These are phyloP conservation scores for Pseudocheirus occidentalis DNA, from an alignment of 2,797 vertebrate species.

Conservation along the genomic window DNA sequence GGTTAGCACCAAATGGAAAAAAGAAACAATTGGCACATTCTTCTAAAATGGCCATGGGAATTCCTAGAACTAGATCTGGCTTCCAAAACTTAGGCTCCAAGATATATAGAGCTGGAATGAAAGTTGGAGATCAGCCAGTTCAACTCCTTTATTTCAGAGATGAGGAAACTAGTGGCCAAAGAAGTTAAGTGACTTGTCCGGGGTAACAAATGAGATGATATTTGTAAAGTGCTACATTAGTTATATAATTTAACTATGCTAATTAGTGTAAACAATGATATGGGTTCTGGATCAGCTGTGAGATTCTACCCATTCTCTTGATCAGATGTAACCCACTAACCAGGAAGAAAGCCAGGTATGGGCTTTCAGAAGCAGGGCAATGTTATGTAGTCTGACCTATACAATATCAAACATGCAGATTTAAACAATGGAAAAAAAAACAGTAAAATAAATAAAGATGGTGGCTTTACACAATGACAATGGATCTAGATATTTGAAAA, in stretches of 20 bases:
- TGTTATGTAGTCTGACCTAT: background rate
- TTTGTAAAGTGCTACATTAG: background rate
- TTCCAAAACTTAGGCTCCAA: background rate
- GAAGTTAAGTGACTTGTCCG: background rate
- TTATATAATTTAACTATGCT: background rate
- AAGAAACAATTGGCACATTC: background rate
- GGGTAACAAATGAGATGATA: background rate
- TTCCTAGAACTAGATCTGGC: background rate
- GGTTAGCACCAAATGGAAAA: background rate
- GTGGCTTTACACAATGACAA: background rate
- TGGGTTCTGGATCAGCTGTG: background rate
- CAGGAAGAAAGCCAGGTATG: constrained; percentile 11
- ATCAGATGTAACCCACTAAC: constrained; percentile 6
- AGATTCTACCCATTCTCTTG: constrained; percentile 28
- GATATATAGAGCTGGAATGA: background rate
- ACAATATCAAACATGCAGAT: background rate
- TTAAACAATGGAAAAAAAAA: too few relatives aligned
- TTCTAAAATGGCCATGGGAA: background rate
- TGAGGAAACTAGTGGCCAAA: background rate
- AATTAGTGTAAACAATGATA: background rate
- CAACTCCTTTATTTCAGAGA: background rate
- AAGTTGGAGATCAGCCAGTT: background rate
- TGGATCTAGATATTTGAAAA: background rate
- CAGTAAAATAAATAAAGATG: background rate
- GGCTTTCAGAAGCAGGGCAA: background rate